Percentiles rank a stretch among this genome's conserved stretches.
Evolutionary conservation across 2,888 invertebrate species (phyloP).

Genomic region (Patella depressa): DNA sequence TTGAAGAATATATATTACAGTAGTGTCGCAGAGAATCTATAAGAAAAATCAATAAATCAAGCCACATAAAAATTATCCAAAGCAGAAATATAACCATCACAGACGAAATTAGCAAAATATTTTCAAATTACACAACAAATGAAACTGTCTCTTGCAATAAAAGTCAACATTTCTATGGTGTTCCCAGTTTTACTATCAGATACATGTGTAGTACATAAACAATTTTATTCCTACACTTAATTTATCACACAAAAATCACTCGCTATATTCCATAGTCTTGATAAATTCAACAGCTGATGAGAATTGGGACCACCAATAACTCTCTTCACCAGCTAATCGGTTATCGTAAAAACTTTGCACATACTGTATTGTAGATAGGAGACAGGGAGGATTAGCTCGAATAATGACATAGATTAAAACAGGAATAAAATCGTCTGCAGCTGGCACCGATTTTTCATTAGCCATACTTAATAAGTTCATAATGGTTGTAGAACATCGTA

Average conservation of each 20-base stretch:
- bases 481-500: constrained; percentile 91
- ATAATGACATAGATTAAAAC: constrained; percentile 96
- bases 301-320: constrained; percentile 99
- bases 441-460: constrained; percentile 80
- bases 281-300: constrained; percentile 97
- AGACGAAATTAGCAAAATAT: no score
- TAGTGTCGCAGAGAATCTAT: no score
- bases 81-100: no score
- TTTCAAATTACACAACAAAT: no score
- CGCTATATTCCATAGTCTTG: constrained; percentile 91
- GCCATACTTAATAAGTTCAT: constrained; percentile 93
- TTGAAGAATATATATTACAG: no score
- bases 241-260: constrained; percentile 13
- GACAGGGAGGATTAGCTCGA: constrained; percentile 94
- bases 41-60: no score
- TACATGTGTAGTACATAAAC: no score
- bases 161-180: no score
- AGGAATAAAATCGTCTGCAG: constrained; percentile 94
- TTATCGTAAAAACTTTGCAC: constrained; percentile 92
- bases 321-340: constrained; percentile 88
- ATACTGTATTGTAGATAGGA: constrained; percentile 95
- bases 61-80: no score
- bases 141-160: no score
- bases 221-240: no score
- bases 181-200: no score